These are phyloP conservation scores for Himalopsyche japonica DNA, from an alignment of 2,888 invertebrate species.

Conservation along the genomic window DNA sequence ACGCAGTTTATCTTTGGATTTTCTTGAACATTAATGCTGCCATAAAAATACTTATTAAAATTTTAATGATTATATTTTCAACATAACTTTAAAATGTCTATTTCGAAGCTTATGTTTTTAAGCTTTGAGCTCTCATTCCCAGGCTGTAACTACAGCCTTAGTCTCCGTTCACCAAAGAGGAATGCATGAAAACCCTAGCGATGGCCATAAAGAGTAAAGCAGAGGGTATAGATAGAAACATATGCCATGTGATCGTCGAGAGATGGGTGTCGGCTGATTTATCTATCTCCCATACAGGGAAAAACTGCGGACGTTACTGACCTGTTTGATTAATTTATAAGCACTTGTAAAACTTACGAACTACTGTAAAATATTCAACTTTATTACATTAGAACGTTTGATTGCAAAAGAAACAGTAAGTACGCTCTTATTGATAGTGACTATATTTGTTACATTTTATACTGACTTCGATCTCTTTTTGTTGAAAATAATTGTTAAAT, in stretches of 20 bases:
- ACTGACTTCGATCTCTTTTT: too few species aligned
- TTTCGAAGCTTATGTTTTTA: not conserved
- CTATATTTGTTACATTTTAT: too few species aligned
- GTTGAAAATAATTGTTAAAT: too few species aligned
- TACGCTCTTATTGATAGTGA: too few species aligned
- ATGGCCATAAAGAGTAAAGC: not conserved
- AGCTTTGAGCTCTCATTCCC: not conserved
- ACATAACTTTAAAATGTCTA: too few species aligned
- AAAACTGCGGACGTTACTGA: not conserved
- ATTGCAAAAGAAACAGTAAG: not conserved
- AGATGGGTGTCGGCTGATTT: slow-evolving; percentile 30
- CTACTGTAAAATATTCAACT: not conserved
- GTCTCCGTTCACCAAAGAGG: not conserved
- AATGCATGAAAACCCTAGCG: slow-evolving; percentile 7
- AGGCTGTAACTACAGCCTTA: not conserved
- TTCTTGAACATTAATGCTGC: too few species aligned
- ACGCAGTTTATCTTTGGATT: too few species aligned
- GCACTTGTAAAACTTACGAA: not conserved
- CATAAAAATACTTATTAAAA: too few species aligned
- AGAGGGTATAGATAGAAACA: not conserved
- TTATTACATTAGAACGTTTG: not conserved
- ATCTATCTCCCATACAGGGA: slow-evolving; percentile 9
- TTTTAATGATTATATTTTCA: too few species aligned
- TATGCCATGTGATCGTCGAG: not conserved
- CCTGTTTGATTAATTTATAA: slow-evolving; percentile 15